A percentile compares a stretch with the other conserved stretches of the same genome.
Conservation (phyloP, 2,888 invertebrate species). For the Cyclophora punctaria region DNA sequence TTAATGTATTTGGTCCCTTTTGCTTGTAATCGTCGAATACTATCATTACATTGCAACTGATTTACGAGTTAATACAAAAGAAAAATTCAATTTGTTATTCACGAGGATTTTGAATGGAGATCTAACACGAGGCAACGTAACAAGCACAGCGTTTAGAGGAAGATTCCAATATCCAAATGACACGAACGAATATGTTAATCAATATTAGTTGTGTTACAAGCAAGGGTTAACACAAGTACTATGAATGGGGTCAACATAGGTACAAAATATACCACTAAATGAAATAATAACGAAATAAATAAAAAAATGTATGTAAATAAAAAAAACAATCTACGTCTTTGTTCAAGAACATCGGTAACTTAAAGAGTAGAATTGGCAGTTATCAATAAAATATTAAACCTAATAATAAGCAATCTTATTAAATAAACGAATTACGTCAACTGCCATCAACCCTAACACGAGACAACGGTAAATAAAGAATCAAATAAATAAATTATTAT, state of each 20-base stretch:
- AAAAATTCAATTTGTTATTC: slow-evolving; percentile 46
- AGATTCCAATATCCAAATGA: slow-evolving; percentile 15
- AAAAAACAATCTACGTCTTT: slow-evolving; percentile 49
- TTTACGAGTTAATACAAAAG: slow-evolving; percentile 49
- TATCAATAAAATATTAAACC: slow-evolving; percentile 35
- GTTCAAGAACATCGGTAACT: slow-evolving; percentile 67
- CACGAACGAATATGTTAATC: slow-evolving; percentile 49
- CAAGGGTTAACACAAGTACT: slow-evolving; percentile 69
- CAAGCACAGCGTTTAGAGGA: slow-evolving; percentile 34
- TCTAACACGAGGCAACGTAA: slow-evolving; percentile 32
- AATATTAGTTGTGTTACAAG: slow-evolving; percentile 73
- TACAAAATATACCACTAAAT: slow-evolving; percentile 16
- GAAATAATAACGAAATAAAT: slow-evolving; percentile 33
- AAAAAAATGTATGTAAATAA: slow-evolving; percentile 31
- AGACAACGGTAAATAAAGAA: slow-evolving; percentile 48
- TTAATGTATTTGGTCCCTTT: slow-evolving; percentile 68
- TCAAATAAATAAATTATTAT: slow-evolving; percentile 54
- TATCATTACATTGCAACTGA: slow-evolving; percentile 42
- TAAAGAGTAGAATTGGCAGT: slow-evolving; percentile 61
- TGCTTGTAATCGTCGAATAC: slow-evolving; percentile 67
- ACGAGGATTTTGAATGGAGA: slow-evolving; percentile 41
- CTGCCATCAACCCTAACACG: slow-evolving; percentile 52
- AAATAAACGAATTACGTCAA: slow-evolving; percentile 35
- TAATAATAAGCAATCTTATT: slow-evolving; percentile 43
- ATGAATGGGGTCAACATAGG: slow-evolving; percentile 36